Evolutionary conservation across 2,797 vertebrate genomes (phyloP).

Genomic region (Rhynchonycteris naso): DNA sequence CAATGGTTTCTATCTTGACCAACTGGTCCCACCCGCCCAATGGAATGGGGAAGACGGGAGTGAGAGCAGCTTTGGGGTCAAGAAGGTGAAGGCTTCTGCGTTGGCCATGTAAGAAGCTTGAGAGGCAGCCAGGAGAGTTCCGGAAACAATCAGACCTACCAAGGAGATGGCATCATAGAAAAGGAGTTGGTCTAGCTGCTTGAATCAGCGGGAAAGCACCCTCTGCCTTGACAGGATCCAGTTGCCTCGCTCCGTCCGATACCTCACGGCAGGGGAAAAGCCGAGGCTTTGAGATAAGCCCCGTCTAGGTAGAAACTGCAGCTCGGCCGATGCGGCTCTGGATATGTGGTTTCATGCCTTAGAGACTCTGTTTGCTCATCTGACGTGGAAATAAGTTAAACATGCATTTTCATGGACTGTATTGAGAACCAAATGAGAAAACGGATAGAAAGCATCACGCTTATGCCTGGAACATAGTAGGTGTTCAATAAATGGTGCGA

Average conservation of each 20-base stretch:
- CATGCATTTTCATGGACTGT: neutral
- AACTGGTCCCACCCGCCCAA: neutral
- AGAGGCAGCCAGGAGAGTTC: neutral
- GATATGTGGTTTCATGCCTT: neutral
- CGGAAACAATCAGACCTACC: neutral
- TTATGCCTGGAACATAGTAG: neutral
- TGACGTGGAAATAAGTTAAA: neutral
- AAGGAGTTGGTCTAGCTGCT: neutral
- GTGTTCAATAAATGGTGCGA: neutral
- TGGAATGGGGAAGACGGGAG: neutral
- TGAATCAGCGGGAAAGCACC: neutral
- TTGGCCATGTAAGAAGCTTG: neutral
- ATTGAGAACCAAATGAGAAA: neutral
- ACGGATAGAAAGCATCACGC: neutral
- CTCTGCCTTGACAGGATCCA: neutral
- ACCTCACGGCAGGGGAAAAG: neutral
- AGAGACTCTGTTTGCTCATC: neutral
- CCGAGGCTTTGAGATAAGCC: neutral
- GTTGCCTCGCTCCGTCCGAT: neutral
- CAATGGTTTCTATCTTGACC: neutral
- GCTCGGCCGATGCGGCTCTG: neutral
- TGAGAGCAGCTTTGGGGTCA: neutral
- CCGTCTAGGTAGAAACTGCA: neutral
- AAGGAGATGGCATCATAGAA: neutral
- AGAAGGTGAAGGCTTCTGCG: neutral